Conservation (phyloP, 1,140 invertebrate species). For the Daktulosphaira vitifoliae region DNA sequence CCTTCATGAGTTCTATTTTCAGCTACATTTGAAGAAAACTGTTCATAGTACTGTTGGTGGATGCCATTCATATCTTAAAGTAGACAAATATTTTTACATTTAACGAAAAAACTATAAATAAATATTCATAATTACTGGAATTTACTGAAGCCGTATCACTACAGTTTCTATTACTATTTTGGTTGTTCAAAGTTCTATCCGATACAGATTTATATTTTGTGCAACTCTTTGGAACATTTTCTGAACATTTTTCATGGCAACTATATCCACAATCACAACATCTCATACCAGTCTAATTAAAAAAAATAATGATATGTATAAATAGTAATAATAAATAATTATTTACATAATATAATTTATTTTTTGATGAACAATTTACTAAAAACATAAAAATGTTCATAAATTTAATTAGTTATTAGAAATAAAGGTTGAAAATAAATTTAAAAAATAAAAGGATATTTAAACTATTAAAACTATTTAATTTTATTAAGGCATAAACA, state of each 20-base stretch:
- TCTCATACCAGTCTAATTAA: constrained; percentile 61
- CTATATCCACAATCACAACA: constrained; percentile 92
- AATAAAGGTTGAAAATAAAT: not conserved
- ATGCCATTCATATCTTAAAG: constrained; percentile 44
- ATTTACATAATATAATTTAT: too few relatives aligned
- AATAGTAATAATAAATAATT: constrained; percentile 34
- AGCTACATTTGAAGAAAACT: constrained; percentile 80
- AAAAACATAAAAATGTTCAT: too few relatives aligned
- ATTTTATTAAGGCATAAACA: too few relatives aligned
- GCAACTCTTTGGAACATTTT: constrained; percentile 81
- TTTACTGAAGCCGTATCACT: constrained; percentile 56
- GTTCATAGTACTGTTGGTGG: constrained; percentile 81
- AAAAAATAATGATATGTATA: constrained; percentile 34
- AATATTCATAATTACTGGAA: constrained; percentile 48
- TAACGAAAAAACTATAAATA: not conserved
- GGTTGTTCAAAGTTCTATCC: constrained; percentile 54
- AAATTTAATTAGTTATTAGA: not conserved
- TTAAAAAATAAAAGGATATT: not conserved
- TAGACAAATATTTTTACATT: constrained; percentile 47
- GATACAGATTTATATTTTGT: constrained; percentile 72
- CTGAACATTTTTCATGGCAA: constrained; percentile 88
- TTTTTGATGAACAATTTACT: too few relatives aligned
- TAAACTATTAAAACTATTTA: not conserved
- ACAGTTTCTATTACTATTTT: constrained; percentile 49
- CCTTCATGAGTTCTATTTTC: constrained; percentile 92